Percentiles rank a stretch among this genome's conserved stretches.
Evolutionary conservation across 2,888 invertebrate species (phyloP).

Genomic region (Poecilobothrus nobilitatus): DNA sequence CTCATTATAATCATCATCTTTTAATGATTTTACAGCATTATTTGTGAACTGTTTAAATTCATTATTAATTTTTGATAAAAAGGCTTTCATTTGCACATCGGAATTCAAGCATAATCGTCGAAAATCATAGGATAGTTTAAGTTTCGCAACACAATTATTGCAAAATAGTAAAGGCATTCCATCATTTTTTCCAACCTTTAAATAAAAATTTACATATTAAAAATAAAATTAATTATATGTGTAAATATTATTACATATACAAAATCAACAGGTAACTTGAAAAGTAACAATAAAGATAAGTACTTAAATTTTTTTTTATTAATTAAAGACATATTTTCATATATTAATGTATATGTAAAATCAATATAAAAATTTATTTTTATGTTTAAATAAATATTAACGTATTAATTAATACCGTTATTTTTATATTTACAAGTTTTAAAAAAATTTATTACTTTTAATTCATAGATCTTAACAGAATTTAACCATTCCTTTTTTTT

Average conservation of each 20-base stretch:
- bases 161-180: conserved; percentile 33
- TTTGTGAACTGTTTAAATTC: conserved; percentile 33
- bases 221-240: no score
- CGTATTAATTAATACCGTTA: neutral
- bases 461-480: neutral
- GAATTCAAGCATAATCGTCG: conserved; percentile 29
- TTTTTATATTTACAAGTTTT: neutral
- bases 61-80: conserved; percentile 30
- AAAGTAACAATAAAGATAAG: no score
- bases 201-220: conserved; percentile 2
- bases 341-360: no score
- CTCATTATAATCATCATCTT: conserved; percentile 13
- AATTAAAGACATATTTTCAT: no score
- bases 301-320: no score
- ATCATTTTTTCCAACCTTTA: conserved; percentile 30
- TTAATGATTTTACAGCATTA: conserved; percentile 18
- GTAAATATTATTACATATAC: neutral
- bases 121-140: conserved; percentile 32
- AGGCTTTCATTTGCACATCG: conserved; percentile 30
- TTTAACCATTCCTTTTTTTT: neutral
- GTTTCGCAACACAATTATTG: conserved; percentile 28
- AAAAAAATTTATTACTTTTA: neutral
- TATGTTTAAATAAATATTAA: no score
- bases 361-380: no score
- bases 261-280: no score